Evolutionary conservation across 2,888 invertebrate genomes (phyloP), one percentile per base, ranked within the genome.

Genomic region (Macroteleia sp.): DNA sequence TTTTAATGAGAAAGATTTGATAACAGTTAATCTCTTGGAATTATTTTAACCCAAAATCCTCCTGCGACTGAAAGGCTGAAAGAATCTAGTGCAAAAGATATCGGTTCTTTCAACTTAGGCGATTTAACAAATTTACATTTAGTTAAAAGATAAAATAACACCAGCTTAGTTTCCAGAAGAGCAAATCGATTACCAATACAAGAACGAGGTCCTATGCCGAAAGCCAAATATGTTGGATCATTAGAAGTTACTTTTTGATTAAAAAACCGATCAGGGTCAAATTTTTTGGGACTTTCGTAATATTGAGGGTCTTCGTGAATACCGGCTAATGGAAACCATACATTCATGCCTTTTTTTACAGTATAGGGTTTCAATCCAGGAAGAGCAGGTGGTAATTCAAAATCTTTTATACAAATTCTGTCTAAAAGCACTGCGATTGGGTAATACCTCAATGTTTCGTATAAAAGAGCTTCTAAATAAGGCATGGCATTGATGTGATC

Each of bases 181-280:
- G 84, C 86, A 34, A 86, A 86, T 1, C 86, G 76, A 14, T 79
- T 80, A 62, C 89, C 91, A 54, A 92, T 86, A 54, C 91, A 92
- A 54, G 84, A 87, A 57, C 90, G 81, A 0, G 89, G 91, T 1
- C 91, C 91, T 0, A 83, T 44, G n/a, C 91, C 91, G 76, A 92
- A 92, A 0, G 91, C 87, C 2, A 91, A 14, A 73, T 86, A 91
- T 1, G 85, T 79, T 4, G 76, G 10, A 9, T 4, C 4, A 30
- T 30, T 30, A 2, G 9, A 4, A 30, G 5, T 30, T 5, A 30
- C 5, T 10, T 30, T 30, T 0, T 87, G 86, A 17, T 84, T 85
- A 1, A 85, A 82, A 82, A 92, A 92, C 46, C 92, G 82, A 67
- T 92, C 92, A 0, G 93, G 93, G 79, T 93, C 89, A 69, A 92